Conservation (phyloP, 2,113 vertebrate species). For the Chamaea fasciata region DNA sequence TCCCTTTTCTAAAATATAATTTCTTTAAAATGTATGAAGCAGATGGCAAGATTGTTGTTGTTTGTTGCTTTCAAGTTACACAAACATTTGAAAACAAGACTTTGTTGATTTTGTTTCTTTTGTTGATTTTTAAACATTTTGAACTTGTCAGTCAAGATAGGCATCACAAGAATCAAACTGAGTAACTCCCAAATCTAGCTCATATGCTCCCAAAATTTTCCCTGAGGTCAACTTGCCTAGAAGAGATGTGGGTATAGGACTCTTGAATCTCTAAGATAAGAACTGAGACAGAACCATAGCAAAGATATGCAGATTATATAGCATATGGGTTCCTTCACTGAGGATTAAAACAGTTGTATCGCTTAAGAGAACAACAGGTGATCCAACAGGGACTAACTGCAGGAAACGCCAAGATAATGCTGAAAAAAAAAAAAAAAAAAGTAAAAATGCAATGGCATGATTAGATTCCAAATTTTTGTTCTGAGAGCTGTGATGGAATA, state of each 20-base stretch:
- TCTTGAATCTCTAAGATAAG: background rate
- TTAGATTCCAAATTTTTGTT: background rate
- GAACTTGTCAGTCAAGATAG: background rate
- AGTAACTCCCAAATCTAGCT: background rate
- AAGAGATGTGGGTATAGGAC: background rate
- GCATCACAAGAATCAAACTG: background rate
- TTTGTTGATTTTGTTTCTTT: background rate
- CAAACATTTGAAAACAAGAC: background rate
- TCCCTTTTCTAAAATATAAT: background rate
- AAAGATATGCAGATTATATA: background rate
- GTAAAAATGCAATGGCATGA: background rate
- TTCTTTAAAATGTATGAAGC: background rate
- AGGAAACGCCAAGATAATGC: background rate
- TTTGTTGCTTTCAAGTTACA: background rate
- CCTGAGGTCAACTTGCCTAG: background rate
- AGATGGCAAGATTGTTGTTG: conserved; percentile 18
- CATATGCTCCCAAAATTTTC: background rate
- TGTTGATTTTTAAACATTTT: background rate
- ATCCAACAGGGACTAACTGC: background rate
- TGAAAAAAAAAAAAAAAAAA: background rate
- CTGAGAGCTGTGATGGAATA: background rate
- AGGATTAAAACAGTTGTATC: background rate
- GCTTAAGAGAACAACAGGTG: conserved; percentile 1
- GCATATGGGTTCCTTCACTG: background rate
- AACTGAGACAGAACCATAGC: background rate